Evolutionary conservation across 1,140 invertebrate genomes (phyloP), one percentile per base, ranked within the genome.

Genomic region (Sinonovacula constricta): DNA sequence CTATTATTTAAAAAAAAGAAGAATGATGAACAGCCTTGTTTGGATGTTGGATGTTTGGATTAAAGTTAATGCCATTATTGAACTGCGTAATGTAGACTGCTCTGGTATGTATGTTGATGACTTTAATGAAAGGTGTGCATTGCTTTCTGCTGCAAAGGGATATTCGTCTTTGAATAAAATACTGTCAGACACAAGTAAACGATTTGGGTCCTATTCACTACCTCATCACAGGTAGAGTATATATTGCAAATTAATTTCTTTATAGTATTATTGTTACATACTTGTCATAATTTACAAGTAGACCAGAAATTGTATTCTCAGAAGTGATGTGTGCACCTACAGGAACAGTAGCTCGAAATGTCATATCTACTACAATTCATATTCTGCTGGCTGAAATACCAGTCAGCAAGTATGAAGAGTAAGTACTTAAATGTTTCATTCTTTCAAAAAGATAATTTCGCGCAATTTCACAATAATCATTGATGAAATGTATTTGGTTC

Each of bases 241-340:
- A 71, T 0, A 75, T 39, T 56, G 79, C 70, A 15, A 80, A 80
- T 62, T 54, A 39, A 22, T 56, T 56, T 57, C 2, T 72, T 51
- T 28, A 65, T 5, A 36, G 34, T 4, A 36, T 69, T 26, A 59
- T 68, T 24, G 51, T 62, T 75, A 30, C 69, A 15, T 68, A 75
- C 18, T 45, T 80, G 28, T 36, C 66, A 34, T 26, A 36, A 45
- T 65, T 26, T 51, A 45, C 71, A 49, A 28, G 39, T 34, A 26
- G 22, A 15, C 62, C 59, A 24, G 4, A 24, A 3, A 65, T 62
- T 1, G n/a, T 28, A 0, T 63, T 34, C 10, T 63, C 69, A 31
- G 70, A 59, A 59, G 39, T 80, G 39, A 62, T 80, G 28, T 74
- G 69, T 75, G 78, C 78, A 30, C 78, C 78, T 31, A 80, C 78